phyloP scores from a whole-genome alignment of 1,140 invertebrate genomes.

The Globodera rostochiensis region DNA sequence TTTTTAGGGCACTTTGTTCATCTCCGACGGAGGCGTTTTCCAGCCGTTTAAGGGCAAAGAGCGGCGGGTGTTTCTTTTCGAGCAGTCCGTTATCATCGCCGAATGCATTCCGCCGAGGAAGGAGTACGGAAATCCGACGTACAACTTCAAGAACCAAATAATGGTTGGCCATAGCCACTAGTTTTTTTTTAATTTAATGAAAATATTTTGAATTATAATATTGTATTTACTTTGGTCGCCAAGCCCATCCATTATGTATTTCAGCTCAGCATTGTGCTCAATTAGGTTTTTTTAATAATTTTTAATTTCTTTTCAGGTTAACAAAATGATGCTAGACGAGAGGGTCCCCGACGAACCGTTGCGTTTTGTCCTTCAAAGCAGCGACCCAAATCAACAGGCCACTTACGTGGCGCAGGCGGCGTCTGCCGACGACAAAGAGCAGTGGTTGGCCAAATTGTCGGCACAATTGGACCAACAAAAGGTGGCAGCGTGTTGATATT shows the following conservation, averaged over 20 bases:
- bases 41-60: slow-evolving; percentile 77
- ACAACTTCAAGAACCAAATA: slow-evolving; percentile 93
- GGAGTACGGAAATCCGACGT: slow-evolving; percentile 89
- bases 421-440: slow-evolving; percentile 58
- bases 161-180: slow-evolving; percentile 73
- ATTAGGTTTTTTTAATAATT: slow-evolving; percentile 7
- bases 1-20: slow-evolving; percentile 76
- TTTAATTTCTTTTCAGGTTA: slow-evolving; percentile 48
- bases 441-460: slow-evolving; percentile 58
- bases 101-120: slow-evolving; percentile 74
- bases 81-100: slow-evolving; percentile 74
- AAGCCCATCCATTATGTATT: too few relatives aligned
- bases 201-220: too few relatives aligned
- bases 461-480: slow-evolving; percentile 62
- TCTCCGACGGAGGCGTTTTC: slow-evolving; percentile 71
- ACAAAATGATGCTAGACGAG: slow-evolving; percentile 62
- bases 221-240: too few relatives aligned
- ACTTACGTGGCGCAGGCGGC: slow-evolving; percentile 56
- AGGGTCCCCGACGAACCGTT: slow-evolving; percentile 58
- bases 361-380: slow-evolving; percentile 58
- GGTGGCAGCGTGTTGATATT: background rate
- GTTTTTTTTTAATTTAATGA: background rate
- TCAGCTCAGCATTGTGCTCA: background rate
- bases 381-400: slow-evolving; percentile 55
- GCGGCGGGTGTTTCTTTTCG: slow-evolving; percentile 93